Evolutionary conservation across 1,140 invertebrate species (phyloP).

Genomic region (Maniola jurtina): DNA sequence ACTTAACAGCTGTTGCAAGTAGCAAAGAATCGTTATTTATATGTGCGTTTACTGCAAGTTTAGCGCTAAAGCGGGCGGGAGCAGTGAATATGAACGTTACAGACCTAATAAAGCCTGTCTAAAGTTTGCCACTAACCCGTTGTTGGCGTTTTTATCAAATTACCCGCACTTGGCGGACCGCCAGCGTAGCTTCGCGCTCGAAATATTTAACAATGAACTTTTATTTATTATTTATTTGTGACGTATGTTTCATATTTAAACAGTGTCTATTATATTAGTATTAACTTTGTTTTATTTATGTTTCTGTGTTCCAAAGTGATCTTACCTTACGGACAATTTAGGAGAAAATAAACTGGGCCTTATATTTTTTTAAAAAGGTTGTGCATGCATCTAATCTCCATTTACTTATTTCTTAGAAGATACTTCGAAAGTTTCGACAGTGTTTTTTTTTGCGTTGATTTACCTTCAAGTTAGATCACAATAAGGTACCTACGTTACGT

Average conservation of each 20-base stretch:
- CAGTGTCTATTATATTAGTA: neutral
- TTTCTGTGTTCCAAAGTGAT: neutral
- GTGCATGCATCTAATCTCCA: too few relatives aligned
- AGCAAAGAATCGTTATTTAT: slow-evolving; percentile 23
- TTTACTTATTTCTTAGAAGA: too few relatives aligned
- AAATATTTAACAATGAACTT: slow-evolving; percentile 15
- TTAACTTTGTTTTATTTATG: neutral
- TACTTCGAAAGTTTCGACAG: too few relatives aligned
- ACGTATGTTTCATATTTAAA: neutral
- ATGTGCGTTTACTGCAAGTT: slow-evolving; percentile 22
- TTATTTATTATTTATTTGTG: slow-evolving; percentile 18
- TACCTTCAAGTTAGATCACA: too few relatives aligned
- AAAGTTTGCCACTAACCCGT: slow-evolving; percentile 34
- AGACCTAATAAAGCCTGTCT: slow-evolving; percentile 33
- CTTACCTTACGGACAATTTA: neutral
- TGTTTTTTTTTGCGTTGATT: too few relatives aligned
- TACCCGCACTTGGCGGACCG: slow-evolving; percentile 45
- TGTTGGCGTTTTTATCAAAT: slow-evolving; percentile 57
- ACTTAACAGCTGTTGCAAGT: neutral
- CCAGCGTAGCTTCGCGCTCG: slow-evolving; percentile 34
- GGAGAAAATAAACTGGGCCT: too few relatives aligned
- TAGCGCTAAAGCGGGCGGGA: slow-evolving; percentile 21
- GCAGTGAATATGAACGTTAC: slow-evolving; percentile 30
- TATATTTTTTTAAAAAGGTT: too few relatives aligned
- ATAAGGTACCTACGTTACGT: too few relatives aligned